phyloP scores from a whole-genome alignment of 1,140 invertebrate genomes.

The Idris sp. region DNA sequence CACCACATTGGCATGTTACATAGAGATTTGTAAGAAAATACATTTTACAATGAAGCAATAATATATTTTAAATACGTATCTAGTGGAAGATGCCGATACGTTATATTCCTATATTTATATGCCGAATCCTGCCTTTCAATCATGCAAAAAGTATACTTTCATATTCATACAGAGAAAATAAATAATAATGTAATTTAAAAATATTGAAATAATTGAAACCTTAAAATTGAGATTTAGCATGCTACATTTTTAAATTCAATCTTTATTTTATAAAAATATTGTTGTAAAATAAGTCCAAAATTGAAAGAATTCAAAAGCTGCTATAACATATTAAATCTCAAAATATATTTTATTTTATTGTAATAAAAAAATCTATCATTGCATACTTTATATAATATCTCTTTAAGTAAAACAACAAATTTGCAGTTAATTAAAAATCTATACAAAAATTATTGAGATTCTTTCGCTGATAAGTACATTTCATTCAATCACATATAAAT shows the following conservation, averaged over 20 bases:
- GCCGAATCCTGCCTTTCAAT: conserved; percentile 11
- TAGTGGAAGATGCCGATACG: conserved; percentile 42
- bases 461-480: conserved; percentile 50
- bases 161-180: too few relatives aligned
- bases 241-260: too few relatives aligned
- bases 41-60: conserved; percentile 38
- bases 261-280: too few relatives aligned
- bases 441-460: conserved; percentile 53
- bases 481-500: conserved; percentile 58
- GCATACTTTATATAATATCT: too few relatives aligned
- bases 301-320: too few relatives aligned
- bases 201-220: too few relatives aligned
- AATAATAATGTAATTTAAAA: too few relatives aligned
- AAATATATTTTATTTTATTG: too few relatives aligned
- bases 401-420: conserved; percentile 17
- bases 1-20: conserved; percentile 35
- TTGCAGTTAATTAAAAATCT: conserved; percentile 46
- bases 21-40: conserved; percentile 49
- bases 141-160: neutral
- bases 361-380: too few relatives aligned
- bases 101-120: conserved; percentile 42
- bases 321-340: too few relatives aligned
- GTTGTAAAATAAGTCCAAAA: too few relatives aligned
- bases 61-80: conserved; percentile 31
- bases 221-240: too few relatives aligned